These are phyloP conservation scores for Sebastes matsubarae DNA, from an alignment of 2,797 vertebrate species.

Conservation along the genomic window DNA sequence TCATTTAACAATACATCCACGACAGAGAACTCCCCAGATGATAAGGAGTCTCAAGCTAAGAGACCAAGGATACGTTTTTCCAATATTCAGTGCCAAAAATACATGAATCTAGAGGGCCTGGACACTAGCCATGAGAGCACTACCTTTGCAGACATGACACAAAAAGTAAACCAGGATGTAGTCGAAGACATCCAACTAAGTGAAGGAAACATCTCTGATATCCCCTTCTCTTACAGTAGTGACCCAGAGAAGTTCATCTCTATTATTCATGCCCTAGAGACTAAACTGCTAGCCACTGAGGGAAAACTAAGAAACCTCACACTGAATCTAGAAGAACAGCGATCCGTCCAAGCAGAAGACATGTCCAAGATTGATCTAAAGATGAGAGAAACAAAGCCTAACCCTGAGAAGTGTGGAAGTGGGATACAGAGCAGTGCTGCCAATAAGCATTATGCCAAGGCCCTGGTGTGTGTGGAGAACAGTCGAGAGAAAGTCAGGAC, in stretches of 20 bases:
- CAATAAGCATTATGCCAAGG: conserved; percentile 84
- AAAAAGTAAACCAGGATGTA: conserved; percentile 82
- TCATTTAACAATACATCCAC: conserved; percentile 67
- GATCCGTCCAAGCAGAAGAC: conserved; percentile 76
- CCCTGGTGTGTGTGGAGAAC: conserved; percentile 87
- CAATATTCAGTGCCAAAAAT: conserved; percentile 95
- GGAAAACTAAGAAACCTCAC: conserved; percentile 92
- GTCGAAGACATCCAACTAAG: conserved; percentile 79
- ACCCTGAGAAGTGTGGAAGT: conserved; percentile 73
- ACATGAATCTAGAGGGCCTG: conserved; percentile 82
- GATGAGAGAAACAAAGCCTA: conserved; percentile 67
- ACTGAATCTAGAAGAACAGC: conserved; percentile 86
- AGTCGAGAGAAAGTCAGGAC: conserved; percentile 86
- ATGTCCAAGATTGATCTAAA: conserved; percentile 75
- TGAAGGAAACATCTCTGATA: conserved; percentile 83
- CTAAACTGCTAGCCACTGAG: conserved; percentile 91
- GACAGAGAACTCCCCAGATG: conserved; percentile 74
- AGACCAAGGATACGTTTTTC: conserved; percentile 94
- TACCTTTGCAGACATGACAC: conserved; percentile 81
- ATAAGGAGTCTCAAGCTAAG: conserved; percentile 83
- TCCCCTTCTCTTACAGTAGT: conserved; percentile 75
- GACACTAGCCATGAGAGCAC: conserved; percentile 83
- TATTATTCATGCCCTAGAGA: conserved; percentile 92
- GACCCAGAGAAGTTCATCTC: conserved; percentile 92
- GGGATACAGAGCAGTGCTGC: conserved; percentile 73